Conservation (phyloP, 2,797 vertebrate genomes). For the Orestias chungarensis region DNA sequence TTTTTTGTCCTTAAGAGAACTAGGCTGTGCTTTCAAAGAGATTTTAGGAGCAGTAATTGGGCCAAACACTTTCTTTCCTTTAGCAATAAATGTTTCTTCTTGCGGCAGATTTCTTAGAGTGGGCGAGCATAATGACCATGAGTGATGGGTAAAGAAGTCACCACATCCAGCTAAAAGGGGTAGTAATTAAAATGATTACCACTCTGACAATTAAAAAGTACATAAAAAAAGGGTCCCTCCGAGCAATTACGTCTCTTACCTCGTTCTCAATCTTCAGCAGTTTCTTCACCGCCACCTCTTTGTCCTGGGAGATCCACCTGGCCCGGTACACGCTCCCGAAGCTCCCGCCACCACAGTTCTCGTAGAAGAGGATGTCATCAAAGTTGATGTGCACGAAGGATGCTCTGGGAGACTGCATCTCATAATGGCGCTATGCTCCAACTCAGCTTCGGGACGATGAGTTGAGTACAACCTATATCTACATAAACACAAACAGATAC, state of each 20-base stretch:
- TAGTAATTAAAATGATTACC: slow-evolving; percentile 85
- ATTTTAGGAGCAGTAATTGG: slow-evolving; percentile 72
- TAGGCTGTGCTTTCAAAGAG: slow-evolving; percentile 64
- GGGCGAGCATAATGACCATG: slow-evolving; percentile 79
- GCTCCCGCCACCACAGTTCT: slow-evolving; percentile 98
- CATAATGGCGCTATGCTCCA: slow-evolving; percentile 88
- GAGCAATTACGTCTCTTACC: slow-evolving; percentile 85
- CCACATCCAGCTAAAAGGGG: slow-evolving; percentile 75
- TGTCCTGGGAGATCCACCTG: slow-evolving; percentile 96
- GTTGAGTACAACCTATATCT: neutral
- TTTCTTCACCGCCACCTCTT: slow-evolving; percentile 99
- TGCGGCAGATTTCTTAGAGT: slow-evolving; percentile 67
- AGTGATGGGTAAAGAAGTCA: slow-evolving; percentile 78
- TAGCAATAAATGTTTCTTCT: slow-evolving; percentile 73
- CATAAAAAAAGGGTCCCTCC: slow-evolving; percentile 76
- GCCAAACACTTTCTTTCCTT: slow-evolving; percentile 78
- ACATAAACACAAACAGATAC: neutral
- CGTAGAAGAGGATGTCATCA: slow-evolving; percentile 95
- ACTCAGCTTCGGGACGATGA: slow-evolving; percentile 70
- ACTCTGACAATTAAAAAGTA: slow-evolving; percentile 83
- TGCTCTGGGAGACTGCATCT: slow-evolving; percentile 93
- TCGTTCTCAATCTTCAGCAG: slow-evolving; percentile 99
- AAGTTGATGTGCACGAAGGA: slow-evolving; percentile 98
- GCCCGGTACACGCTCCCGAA: slow-evolving; percentile 98
- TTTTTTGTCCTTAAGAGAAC: slow-evolving; percentile 76